phyloP scores from a whole-genome alignment of 2,888 invertebrate genomes.

The Morpho achilles region DNA sequence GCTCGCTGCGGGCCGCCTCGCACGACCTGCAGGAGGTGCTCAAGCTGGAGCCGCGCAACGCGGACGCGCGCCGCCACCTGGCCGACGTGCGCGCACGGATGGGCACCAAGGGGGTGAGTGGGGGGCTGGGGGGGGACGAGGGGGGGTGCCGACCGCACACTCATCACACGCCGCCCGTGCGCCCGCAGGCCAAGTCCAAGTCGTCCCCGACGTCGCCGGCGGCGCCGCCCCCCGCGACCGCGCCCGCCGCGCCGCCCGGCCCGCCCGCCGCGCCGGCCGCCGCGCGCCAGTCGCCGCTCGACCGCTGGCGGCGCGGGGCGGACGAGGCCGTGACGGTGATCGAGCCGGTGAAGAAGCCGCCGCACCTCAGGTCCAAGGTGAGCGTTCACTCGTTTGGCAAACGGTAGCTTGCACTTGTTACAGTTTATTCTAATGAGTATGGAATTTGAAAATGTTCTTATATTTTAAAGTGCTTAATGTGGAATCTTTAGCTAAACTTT shows the following conservation, averaged over 20 bases:
- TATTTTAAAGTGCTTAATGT: neutral
- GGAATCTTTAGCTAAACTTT: neutral
- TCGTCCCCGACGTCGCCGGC: constrained; percentile 57
- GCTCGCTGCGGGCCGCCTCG: constrained; percentile 85
- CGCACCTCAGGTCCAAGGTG: constrained; percentile 83
- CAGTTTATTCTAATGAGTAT: neutral
- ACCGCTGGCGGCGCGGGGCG: constrained; percentile 59
- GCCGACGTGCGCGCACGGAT: constrained; percentile 74
- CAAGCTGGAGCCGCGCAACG: constrained; percentile 88
- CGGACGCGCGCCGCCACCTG: constrained; percentile 81
- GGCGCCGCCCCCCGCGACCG: constrained; percentile 17
- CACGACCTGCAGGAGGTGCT: constrained; percentile 85
- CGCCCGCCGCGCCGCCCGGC: too few species aligned
- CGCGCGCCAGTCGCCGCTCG: constrained; percentile 36
- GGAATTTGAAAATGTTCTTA: too few species aligned
- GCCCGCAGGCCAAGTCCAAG: constrained; percentile 59
- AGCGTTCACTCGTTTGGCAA: neutral
- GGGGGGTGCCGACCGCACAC: too few species aligned
- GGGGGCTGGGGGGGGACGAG: too few species aligned
- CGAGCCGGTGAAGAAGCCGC: constrained; percentile 79
- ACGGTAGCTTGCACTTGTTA: neutral
- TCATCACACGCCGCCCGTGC: too few species aligned
- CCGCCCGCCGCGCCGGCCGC: constrained; percentile 64
- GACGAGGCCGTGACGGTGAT: constrained; percentile 59
- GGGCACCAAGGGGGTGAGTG: constrained; percentile 70